A percentile compares a stretch with the other conserved stretches of the same genome.
Conservation (phyloP, 2,888 invertebrate genomes). For the Diadegma fenestrale region DNA sequence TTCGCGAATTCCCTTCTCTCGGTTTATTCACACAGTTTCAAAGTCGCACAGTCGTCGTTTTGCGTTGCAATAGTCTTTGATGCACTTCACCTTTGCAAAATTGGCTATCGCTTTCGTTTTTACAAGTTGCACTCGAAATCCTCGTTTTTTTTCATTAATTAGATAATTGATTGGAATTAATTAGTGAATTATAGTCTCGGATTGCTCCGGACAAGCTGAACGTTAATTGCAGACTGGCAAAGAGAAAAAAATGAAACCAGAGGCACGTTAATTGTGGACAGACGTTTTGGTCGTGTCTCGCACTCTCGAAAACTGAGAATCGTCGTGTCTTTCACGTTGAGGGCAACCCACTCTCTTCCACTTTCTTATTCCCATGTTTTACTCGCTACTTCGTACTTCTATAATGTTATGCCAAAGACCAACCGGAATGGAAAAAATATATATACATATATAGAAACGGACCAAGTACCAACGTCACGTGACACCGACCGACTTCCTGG, state of each 20-base stretch:
- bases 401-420: conserved; percentile 31
- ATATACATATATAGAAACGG: conserved; percentile 13
- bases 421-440: not conserved
- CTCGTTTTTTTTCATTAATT: conserved; percentile 10
- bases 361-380: not conserved
- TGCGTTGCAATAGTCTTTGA: conserved; percentile 6
- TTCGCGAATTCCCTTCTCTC: not conserved
- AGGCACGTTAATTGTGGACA: not conserved
- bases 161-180: conserved; percentile 15
- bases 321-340: conserved; percentile 5
- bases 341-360: not conserved
- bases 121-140: not conserved
- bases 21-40: conserved; percentile 1
- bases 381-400: conserved; percentile 6
- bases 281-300: conserved; percentile 34
- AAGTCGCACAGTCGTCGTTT: conserved; percentile 29
- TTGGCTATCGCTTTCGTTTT: not conserved
- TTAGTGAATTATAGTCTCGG: not conserved
- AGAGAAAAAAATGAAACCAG: conserved; percentile 1
- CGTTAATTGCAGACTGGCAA: conserved; percentile 2
- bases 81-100: conserved; percentile 46
- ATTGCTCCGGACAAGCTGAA: not conserved
- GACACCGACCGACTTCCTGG: conserved; percentile 71
- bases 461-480: conserved; percentile 65
- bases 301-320: conserved; percentile 54